Evolutionary conservation across 1,140 invertebrate genomes (phyloP).

Genomic region (Sinonovacula constricta): DNA sequence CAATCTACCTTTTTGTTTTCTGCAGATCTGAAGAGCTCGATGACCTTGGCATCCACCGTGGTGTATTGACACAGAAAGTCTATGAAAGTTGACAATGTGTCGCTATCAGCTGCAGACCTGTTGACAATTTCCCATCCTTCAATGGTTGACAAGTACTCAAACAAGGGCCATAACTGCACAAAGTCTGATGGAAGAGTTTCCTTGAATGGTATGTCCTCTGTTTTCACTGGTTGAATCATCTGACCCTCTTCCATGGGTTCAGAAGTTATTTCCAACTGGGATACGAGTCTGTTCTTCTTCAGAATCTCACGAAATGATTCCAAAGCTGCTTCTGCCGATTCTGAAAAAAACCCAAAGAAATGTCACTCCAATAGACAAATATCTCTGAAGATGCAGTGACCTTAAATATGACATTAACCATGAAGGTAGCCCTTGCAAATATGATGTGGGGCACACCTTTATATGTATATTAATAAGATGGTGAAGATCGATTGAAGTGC

Average conservation of each 20-base stretch:
- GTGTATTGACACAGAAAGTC: no score
- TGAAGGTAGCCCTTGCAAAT: not conserved
- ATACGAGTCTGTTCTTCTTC: constrained; percentile 8
- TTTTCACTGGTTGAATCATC: not conserved
- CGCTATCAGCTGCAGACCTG: no score
- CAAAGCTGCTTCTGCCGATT: not conserved
- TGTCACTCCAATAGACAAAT: no score
- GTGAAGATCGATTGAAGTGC: not conserved
- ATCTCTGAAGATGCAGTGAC: no score
- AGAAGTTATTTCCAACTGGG: not conserved
- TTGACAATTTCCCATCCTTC: constrained; percentile 19
- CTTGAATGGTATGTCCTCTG: not conserved
- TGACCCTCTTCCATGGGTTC: constrained; percentile 42
- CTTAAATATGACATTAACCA: no score
- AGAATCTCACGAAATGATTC: constrained; percentile 6
- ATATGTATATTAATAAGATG: not conserved
- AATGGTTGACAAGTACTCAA: constrained; percentile 54
- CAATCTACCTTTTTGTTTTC: no score
- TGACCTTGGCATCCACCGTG: no score
- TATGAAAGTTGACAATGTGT: no score
- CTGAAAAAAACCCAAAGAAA: not conserved
- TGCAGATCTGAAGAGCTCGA: no score
- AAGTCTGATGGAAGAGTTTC: constrained; percentile 21
- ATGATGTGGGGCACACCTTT: not conserved
- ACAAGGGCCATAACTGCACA: constrained; percentile 65